Evolutionary conservation across 2,888 invertebrate species (phyloP).

Genomic region (Trissonchulus sp.): DNA sequence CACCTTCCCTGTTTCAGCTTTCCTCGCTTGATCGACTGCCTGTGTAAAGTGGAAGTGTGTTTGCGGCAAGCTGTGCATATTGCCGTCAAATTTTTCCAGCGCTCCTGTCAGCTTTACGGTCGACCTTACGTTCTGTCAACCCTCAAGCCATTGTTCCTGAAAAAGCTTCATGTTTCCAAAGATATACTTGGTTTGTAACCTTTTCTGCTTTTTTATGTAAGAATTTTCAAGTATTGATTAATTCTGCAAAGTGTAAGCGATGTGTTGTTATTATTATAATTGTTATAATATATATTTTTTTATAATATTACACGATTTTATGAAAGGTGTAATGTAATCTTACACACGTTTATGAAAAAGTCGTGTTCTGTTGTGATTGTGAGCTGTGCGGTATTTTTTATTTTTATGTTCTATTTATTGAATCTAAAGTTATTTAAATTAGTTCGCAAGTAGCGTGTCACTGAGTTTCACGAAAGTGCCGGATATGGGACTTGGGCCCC

Average conservation of each 20-base stretch:
- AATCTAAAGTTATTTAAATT: neutral
- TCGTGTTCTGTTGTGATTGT: too few species aligned
- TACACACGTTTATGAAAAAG: too few species aligned
- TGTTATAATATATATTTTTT: too few species aligned
- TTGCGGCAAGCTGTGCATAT: slow-evolving; percentile 53
- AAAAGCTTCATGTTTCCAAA: slow-evolving; percentile 35
- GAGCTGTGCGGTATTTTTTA: slow-evolving; percentile 1
- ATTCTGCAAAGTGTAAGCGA: too few species aligned
- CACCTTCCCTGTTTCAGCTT: too few species aligned
- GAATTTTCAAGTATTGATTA: too few species aligned
- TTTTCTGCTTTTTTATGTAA: too few species aligned
- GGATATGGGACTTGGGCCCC: slow-evolving; percentile 7
- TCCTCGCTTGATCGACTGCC: slow-evolving; percentile 6
- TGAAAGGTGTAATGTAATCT: too few species aligned
- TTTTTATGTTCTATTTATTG: neutral
- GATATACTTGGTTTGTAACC: neutral
- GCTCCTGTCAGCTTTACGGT: slow-evolving; percentile 65
- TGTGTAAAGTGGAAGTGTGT: neutral
- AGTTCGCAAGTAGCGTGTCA: too few species aligned
- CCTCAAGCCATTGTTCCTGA: slow-evolving; percentile 52
- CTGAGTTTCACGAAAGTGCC: neutral
- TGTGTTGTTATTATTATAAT: too few species aligned
- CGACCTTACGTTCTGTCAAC: slow-evolving; percentile 60
- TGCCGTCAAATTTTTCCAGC: slow-evolving; percentile 60
- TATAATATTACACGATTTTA: too few species aligned